Conservation (phyloP, 2,113 vertebrate genomes). For the Salvator merianae region DNA sequence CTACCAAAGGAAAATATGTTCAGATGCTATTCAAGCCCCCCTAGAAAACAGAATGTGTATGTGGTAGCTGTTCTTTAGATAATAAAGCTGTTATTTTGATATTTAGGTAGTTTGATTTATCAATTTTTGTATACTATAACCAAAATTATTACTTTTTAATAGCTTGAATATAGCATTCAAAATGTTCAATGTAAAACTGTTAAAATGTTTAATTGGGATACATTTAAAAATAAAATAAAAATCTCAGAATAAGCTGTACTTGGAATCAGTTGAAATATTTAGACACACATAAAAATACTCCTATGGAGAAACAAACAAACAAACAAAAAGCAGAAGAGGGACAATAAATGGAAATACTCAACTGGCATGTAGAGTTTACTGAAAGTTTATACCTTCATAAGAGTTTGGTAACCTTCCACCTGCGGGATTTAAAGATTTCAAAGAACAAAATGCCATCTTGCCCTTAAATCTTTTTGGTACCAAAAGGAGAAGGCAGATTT, state of each 20-base stretch:
- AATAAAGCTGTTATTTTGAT: too few relatives aligned
- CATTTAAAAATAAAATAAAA: too few relatives aligned
- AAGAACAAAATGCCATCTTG: slow-evolving; percentile 12
- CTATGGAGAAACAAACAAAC: too few relatives aligned
- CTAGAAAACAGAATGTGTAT: too few relatives aligned
- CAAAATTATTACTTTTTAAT: too few relatives aligned
- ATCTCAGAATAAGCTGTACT: too few relatives aligned
- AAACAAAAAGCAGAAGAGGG: not conserved
- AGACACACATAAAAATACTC: not conserved
- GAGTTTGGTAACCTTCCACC: slow-evolving; percentile 21
- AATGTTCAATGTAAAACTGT: not conserved
- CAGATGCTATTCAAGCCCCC: too few relatives aligned
- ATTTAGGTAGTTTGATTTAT: too few relatives aligned
- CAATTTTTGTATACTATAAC: too few relatives aligned
- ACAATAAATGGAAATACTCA: not conserved
- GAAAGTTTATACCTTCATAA: slow-evolving; percentile 4
- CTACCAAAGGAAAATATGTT: too few relatives aligned
- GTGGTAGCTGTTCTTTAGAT: too few relatives aligned
- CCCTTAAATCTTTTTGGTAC: slow-evolving; percentile 2
- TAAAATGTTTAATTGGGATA: not conserved
- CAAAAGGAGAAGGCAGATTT: not conserved
- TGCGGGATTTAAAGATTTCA: slow-evolving; percentile 25
- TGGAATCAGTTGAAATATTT: not conserved
- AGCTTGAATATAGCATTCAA: not conserved
- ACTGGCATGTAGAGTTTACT: not conserved